A percentile compares a stretch with the other conserved stretches of the same genome.
phyloP scores from a whole-genome alignment of 2,888 invertebrate species.

The Polyommatus iphigenia region DNA sequence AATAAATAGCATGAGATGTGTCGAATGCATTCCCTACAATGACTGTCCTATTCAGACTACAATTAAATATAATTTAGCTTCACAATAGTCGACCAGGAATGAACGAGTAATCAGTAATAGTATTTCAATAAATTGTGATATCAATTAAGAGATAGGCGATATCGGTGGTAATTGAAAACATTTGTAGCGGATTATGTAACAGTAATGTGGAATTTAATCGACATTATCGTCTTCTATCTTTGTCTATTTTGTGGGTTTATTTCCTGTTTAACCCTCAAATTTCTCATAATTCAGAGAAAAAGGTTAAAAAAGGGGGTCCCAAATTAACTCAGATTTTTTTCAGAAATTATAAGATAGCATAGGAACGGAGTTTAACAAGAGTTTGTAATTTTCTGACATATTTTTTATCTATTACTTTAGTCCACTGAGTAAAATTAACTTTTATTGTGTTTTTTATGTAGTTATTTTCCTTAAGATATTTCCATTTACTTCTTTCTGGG shows the following conservation, averaged over 20 bases:
- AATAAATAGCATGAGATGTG: not conserved
- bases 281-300: too few relatives aligned
- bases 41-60: not conserved
- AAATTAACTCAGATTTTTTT: too few relatives aligned
- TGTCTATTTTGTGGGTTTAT: not conserved
- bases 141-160: not conserved
- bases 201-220: not conserved
- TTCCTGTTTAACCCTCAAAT: too few relatives aligned
- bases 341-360: not conserved
- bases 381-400: not conserved
- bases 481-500: not conserved
- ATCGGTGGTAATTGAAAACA: slow-evolving; percentile 13
- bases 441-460: not conserved
- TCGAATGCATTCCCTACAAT: slow-evolving; percentile 3
- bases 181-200: slow-evolving; percentile 16
- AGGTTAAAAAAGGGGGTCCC: too few relatives aligned
- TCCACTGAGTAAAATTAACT: not conserved
- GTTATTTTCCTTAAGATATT: not conserved
- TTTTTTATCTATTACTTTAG: too few relatives aligned
- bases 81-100: not conserved
- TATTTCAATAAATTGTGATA: slow-evolving; percentile 13
- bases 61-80: slow-evolving; percentile 6
- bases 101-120: not conserved
- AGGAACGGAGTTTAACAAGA: not conserved
- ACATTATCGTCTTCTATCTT: not conserved